A percentile compares a stretch with the other conserved stretches of the same genome.
Conservation (phyloP, 1,140 invertebrate genomes). For the Scaptodrosophila lebanonensis region DNA sequence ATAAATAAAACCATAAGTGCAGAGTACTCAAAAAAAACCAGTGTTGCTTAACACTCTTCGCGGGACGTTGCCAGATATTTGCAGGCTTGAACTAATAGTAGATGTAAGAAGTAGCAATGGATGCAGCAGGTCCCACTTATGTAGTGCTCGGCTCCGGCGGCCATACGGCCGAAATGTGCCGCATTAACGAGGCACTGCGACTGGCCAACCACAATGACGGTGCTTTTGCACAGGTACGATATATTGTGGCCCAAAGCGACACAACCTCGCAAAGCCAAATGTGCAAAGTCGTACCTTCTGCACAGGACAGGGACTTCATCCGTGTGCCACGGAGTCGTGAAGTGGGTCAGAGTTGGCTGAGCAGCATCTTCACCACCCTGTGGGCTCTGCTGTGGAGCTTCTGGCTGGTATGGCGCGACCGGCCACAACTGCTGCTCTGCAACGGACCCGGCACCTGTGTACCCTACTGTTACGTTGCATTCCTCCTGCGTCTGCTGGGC, state of each 20-base stretch:
- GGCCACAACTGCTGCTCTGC: constrained; percentile 89
- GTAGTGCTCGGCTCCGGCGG: constrained; percentile 83
- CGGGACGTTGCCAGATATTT: no score
- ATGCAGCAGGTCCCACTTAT: constrained; percentile 76
- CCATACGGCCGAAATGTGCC: constrained; percentile 93
- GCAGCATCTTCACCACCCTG: constrained; percentile 87
- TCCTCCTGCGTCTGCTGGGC: constrained; percentile 82
- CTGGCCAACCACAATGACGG: constrained; percentile 78
- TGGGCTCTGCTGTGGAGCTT: constrained; percentile 83
- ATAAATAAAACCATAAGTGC: no score
- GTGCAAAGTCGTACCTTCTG: constrained; percentile 67
- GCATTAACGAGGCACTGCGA: constrained; percentile 81
- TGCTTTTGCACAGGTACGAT: constrained; percentile 81
- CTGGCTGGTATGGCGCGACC: constrained; percentile 83
- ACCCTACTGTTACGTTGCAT: constrained; percentile 87
- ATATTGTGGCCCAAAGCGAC: constrained; percentile 89
- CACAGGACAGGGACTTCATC: constrained; percentile 70
- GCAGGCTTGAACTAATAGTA: no score
- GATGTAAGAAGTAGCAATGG: no score
- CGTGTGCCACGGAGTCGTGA: constrained; percentile 89
- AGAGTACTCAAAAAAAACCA: no score
- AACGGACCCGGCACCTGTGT: constrained; percentile 98
- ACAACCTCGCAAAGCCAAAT: constrained; percentile 80
- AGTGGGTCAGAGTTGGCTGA: constrained; percentile 91
- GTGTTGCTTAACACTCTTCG: no score